phyloP scores from a whole-genome alignment of 1,140 invertebrate species.

The Oncopodura yosiiana region DNA sequence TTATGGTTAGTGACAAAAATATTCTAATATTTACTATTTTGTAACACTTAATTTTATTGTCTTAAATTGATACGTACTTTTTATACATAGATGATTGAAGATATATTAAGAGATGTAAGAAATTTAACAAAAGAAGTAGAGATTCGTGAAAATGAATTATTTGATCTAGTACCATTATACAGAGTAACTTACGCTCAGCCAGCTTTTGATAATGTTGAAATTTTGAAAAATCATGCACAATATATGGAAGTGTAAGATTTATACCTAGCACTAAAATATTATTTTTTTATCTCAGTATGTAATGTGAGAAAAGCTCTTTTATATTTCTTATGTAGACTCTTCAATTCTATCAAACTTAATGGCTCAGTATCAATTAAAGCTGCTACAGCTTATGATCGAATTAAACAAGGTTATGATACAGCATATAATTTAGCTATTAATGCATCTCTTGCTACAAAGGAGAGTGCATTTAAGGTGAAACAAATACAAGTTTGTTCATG shows the following conservation, averaged over 20 bases:
- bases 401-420: constrained; percentile 20
- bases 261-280: not conserved
- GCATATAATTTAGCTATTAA: constrained; percentile 17
- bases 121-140: constrained; percentile 38
- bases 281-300: too few relatives aligned
- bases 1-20: constrained; percentile 5
- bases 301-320: not conserved
- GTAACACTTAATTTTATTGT: constrained; percentile 10
- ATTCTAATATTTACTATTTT: not conserved
- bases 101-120: constrained; percentile 32
- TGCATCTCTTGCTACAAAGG: constrained; percentile 2
- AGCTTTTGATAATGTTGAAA: constrained; percentile 26
- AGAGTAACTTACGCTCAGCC: constrained; percentile 37
- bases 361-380: constrained; percentile 14
- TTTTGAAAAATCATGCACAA: constrained; percentile 8
- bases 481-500: too few relatives aligned
- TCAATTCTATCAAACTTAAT: constrained; percentile 8
- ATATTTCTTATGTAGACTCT: constrained; percentile 3
- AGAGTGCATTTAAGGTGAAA: constrained; percentile 6
- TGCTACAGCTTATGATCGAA: constrained; percentile 24
- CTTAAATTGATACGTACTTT: not conserved
- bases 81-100: constrained; percentile 27
- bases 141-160: constrained; percentile 33
- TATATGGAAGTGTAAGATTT: not conserved
- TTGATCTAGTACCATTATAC: constrained; percentile 38